A percentile compares a stretch with the other conserved stretches of the same genome.
Evolutionary conservation across 2,888 invertebrate species (phyloP).

Genomic region (Amphipoea lucens): DNA sequence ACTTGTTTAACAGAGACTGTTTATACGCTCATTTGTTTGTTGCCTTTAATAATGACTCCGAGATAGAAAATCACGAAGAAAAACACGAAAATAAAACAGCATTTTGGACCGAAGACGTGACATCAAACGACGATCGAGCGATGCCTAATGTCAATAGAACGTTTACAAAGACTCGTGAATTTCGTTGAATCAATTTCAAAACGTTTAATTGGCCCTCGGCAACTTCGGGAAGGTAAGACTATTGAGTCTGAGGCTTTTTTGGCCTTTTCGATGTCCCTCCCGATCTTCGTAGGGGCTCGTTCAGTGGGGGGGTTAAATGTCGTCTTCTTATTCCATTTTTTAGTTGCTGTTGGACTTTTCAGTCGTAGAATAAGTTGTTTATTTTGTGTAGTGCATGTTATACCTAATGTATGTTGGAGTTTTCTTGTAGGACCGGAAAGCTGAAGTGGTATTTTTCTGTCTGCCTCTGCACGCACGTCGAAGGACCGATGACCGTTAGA

Average conservation of each 20-base stretch:
- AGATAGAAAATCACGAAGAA: constrained; percentile 57
- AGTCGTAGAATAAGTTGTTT: constrained; percentile 1
- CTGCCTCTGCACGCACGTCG: background rate
- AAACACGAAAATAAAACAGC: constrained; percentile 53
- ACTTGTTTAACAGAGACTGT: constrained; percentile 55
- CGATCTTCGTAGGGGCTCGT: constrained; percentile 34
- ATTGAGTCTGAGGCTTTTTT: constrained; percentile 77
- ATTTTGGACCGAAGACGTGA: constrained; percentile 62
- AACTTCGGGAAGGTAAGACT: constrained; percentile 74
- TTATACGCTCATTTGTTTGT: constrained; percentile 58
- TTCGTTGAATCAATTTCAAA: constrained; percentile 85
- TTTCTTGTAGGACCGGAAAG: background rate
- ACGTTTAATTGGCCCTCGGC: constrained; percentile 87
- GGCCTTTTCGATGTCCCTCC: constrained; percentile 80
- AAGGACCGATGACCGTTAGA: background rate
- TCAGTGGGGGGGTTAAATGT: constrained; percentile 42
- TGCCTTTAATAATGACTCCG: constrained; percentile 52
- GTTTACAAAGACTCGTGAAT: constrained; percentile 80
- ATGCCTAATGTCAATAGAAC: constrained; percentile 81
- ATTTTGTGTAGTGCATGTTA: background rate
- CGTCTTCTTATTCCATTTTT: background rate
- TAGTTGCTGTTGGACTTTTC: background rate
- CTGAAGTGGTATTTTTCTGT: background rate
- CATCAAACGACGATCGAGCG: constrained; percentile 79
- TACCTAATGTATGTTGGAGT: background rate